Evolutionary conservation across 2,888 invertebrate genomes (phyloP).

Genomic region (Nowickia ferox): DNA sequence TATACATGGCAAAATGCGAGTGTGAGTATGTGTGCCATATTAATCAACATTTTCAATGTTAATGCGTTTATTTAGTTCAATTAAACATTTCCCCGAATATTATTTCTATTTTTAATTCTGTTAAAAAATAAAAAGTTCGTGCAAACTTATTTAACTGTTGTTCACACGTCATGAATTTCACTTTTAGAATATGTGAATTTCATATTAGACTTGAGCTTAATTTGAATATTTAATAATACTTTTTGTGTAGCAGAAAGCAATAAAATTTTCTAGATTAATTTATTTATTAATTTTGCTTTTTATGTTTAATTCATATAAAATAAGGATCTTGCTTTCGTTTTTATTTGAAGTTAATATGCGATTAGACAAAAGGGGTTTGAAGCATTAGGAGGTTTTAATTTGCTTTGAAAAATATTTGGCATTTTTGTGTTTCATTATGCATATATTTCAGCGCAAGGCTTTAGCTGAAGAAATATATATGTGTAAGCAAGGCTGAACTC

Average conservation of each 20-base stretch:
- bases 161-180: neutral
- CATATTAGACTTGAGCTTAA: neutral
- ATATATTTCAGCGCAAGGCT: neutral
- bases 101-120: slow-evolving; percentile 27
- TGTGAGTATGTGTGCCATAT: slow-evolving; percentile 42
- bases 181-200: slow-evolving; percentile 9
- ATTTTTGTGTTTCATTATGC: neutral
- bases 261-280: neutral
- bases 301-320: slow-evolving; percentile 46
- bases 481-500: neutral
- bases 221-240: slow-evolving; percentile 35
- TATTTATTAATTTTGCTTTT: slow-evolving; percentile 17
- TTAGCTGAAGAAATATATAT: neutral
- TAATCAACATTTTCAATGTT: slow-evolving; percentile 45
- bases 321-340: slow-evolving; percentile 12
- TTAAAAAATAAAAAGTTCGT: slow-evolving; percentile 38
- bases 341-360: slow-evolving; percentile 1
- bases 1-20: neutral
- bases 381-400: neutral
- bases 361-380: neutral
- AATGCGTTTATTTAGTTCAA: slow-evolving; percentile 54
- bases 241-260: slow-evolving; percentile 18
- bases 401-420: neutral
- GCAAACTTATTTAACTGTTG: slow-evolving; percentile 1
- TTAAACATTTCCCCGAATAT: slow-evolving; percentile 54